Base-by-base conservation (phyloP, 2,888 invertebrate species). In the Diplazon laetatorius region DNA sequence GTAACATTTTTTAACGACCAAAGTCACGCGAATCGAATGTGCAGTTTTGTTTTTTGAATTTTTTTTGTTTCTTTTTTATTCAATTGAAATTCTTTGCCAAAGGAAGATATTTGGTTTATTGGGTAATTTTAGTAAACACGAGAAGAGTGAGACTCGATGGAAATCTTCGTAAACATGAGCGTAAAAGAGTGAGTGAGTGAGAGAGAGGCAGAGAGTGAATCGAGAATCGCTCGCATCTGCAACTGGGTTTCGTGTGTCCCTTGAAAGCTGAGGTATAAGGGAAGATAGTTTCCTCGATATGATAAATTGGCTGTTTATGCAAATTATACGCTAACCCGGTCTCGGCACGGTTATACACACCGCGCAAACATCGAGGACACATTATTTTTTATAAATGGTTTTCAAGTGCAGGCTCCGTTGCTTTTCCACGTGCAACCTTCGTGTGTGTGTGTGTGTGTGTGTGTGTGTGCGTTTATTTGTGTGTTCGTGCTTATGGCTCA, bases 281-380 rank as follows among this genome's bases (percentile, higher is more conserved):
- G 44, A 59, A 75, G 78, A 79, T 79, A 72, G 76, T 86, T 85
- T 80, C 83, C 78, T 84, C 82, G 83, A 81, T 80, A 82, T 82
- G 85, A 86, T 85, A 86, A 86, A 86, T 85, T 79, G 80, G 78
- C 80, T 83, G 84, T 86, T 87, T 83, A 85, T 85, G 84, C 83
- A 83, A 84, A 85, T 86, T 86, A 83, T 84, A 82, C 82, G 86
- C 76, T 70, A 70, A 66, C 80, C 79, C 59, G 79, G 70, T 79
- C 63, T 59, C 68, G 77, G 71, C 76, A 66, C 55, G 55, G 59
- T 72, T 70, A 66, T 81, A 76, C 48, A 6, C 44, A 44, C n/a
- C 16, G 46, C 52, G 42, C 55, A 69, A 46, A 77, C 73, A 81
- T 78, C 66, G 77, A 60, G 55, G 50, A 22, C 20, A 62, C 3